These are phyloP conservation scores for Holacanthella duospinosa DNA, from an alignment of 2,888 invertebrate species.

Conservation along the genomic window DNA sequence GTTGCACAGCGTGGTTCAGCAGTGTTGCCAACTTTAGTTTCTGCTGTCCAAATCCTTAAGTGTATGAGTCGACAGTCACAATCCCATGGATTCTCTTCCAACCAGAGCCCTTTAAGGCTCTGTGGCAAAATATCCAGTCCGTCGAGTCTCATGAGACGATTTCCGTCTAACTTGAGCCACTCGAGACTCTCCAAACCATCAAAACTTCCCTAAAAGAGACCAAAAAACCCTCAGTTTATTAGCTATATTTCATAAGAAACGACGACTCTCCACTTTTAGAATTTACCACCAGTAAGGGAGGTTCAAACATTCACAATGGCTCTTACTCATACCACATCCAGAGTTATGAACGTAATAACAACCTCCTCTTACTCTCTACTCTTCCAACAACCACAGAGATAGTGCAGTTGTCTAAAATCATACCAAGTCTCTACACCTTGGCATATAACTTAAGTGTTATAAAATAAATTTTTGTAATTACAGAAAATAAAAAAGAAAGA, in stretches of 20 bases:
- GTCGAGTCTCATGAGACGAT: slow-evolving; percentile 61
- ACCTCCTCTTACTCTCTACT: too few relatives aligned
- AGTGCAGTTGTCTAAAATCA: too few relatives aligned
- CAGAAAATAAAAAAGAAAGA: too few relatives aligned
- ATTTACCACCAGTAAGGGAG: too few relatives aligned
- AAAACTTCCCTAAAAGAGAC: slow-evolving; percentile 51
- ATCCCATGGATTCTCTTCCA: slow-evolving; percentile 79
- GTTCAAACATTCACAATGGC: too few relatives aligned
- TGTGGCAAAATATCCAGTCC: slow-evolving; percentile 63
- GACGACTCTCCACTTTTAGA: not conserved
- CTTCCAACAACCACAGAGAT: too few relatives aligned
- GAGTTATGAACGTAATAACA: too few relatives aligned
- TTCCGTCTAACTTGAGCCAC: slow-evolving; percentile 73
- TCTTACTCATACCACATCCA: too few relatives aligned
- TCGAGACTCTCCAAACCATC: slow-evolving; percentile 67
- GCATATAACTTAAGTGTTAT: too few relatives aligned
- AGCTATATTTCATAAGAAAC: slow-evolving; percentile 2
- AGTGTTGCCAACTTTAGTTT: slow-evolving; percentile 63
- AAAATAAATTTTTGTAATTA: too few relatives aligned
- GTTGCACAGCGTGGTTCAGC: slow-evolving; percentile 66
- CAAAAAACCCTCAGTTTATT: not conserved
- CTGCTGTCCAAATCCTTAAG: slow-evolving; percentile 64
- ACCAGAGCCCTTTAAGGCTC: slow-evolving; percentile 63
- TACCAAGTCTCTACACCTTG: too few relatives aligned
- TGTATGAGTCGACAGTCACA: slow-evolving; percentile 74